These are phyloP conservation scores for Erebia palarica DNA, from an alignment of 2,888 invertebrate genomes.

Conservation along the genomic window DNA sequence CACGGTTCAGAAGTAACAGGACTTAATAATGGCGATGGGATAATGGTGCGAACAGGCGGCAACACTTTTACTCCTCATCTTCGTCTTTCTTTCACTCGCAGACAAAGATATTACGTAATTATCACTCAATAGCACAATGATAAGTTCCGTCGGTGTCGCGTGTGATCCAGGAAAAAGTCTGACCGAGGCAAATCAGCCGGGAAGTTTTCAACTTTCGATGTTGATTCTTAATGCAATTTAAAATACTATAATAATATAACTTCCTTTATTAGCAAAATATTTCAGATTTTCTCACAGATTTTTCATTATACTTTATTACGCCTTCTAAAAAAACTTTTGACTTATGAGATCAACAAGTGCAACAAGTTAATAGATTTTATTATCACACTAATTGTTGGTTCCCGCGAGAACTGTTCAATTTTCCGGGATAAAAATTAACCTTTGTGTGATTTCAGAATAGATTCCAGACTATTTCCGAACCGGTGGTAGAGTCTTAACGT, in stretches of 20 bases:
- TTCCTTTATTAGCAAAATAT: not conserved
- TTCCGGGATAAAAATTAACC: too few species aligned
- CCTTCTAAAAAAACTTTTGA: not conserved
- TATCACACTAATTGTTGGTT: not conserved
- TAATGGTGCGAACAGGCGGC: slow-evolving; percentile 71
- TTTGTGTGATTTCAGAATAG: too few species aligned
- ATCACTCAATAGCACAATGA: slow-evolving; percentile 35
- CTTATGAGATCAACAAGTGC: not conserved
- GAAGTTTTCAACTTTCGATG: slow-evolving; percentile 8
- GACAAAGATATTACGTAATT: slow-evolving; percentile 42
- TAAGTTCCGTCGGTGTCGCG: slow-evolving; percentile 32
- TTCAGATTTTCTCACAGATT: not conserved
- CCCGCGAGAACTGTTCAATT: too few species aligned
- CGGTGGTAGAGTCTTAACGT: too few species aligned
- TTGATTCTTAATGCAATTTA: not conserved
- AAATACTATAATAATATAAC: not conserved
- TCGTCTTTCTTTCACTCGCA: slow-evolving; percentile 39
- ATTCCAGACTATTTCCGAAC: too few species aligned
- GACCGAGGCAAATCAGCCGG: slow-evolving; percentile 30
- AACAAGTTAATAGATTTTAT: not conserved
- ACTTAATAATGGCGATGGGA: slow-evolving; percentile 62
- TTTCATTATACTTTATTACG: not conserved
- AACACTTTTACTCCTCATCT: slow-evolving; percentile 66
- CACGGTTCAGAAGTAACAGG: slow-evolving; percentile 59
- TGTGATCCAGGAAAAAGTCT: slow-evolving; percentile 32